phyloP scores from a whole-genome alignment of 2,888 invertebrate species.

The Chaetogeoica ovagalla region DNA sequence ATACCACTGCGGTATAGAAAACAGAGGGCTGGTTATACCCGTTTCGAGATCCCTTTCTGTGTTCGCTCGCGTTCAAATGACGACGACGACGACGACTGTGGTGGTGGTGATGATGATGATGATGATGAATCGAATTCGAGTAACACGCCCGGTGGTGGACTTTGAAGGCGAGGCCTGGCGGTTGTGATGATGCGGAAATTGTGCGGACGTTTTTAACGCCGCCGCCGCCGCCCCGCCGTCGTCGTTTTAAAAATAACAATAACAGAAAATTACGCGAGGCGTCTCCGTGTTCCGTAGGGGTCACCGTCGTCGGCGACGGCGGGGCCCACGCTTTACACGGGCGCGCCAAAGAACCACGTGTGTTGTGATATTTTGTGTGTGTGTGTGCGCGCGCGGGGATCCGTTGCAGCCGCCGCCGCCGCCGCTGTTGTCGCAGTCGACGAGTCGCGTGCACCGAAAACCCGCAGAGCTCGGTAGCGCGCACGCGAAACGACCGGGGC shows the following conservation, averaged over 20 bases:
- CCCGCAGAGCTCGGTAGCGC: constrained; percentile 4
- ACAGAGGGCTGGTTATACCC: no score
- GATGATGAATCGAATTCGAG: constrained; percentile 12
- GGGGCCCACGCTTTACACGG: constrained; percentile 37
- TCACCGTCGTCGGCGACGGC: constrained; percentile 26
- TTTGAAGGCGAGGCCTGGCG: constrained; percentile 16
- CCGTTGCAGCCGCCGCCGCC: background rate
- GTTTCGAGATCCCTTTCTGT: no score
- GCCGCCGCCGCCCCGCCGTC: background rate
- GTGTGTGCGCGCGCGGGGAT: background rate
- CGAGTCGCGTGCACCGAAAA: background rate
- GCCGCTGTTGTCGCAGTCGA: background rate
- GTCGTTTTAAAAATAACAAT: constrained; percentile 50
- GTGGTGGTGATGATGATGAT: background rate
- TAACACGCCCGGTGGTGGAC: background rate
- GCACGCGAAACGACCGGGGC: constrained; percentile 43
- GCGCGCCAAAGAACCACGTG: constrained; percentile 42
- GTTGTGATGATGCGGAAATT: background rate
- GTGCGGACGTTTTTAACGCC: background rate
- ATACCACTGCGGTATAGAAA: no score
- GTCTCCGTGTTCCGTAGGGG: constrained; percentile 12
- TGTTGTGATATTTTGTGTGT: background rate
- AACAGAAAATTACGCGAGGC: constrained; percentile 27
- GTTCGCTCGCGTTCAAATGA: no score
- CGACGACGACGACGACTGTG: no score